Evolutionary conservation across 2,888 invertebrate genomes (phyloP).

Genomic region (Caenorhabditis sp.): DNA sequence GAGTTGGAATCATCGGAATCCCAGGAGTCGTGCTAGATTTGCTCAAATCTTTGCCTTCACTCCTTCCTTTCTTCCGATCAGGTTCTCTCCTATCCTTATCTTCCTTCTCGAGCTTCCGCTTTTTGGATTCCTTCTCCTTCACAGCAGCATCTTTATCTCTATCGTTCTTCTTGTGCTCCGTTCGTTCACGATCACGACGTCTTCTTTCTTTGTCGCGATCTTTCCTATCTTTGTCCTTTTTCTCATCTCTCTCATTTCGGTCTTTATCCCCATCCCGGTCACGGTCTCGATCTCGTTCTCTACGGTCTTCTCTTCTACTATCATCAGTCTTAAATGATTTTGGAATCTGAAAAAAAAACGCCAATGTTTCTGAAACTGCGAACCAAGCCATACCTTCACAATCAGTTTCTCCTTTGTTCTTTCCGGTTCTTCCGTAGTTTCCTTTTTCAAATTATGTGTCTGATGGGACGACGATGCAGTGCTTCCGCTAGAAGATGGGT

Average conservation of each 20-base stretch:
- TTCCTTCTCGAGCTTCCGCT: constrained; percentile 43
- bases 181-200: constrained; percentile 40
- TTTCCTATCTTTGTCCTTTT: constrained; percentile 48
- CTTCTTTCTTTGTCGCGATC: constrained; percentile 32
- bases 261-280: constrained; percentile 36
- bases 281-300: constrained; percentile 46
- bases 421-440: constrained; percentile 16
- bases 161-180: constrained; percentile 31
- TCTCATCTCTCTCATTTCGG: constrained; percentile 31
- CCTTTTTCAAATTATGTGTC: constrained; percentile 22
- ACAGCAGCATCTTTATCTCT: constrained; percentile 6
- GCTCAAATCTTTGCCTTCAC: constrained; percentile 24
- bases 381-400: constrained; percentile 51
- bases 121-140: constrained; percentile 50
- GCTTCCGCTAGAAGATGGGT: constrained; percentile 5
- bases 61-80: constrained; percentile 56
- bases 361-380: neutral
- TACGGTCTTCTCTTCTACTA: constrained; percentile 33
- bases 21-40: constrained; percentile 24
- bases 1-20: constrained; percentile 43
- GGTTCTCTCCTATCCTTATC: constrained; percentile 58
- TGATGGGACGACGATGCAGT: neutral
- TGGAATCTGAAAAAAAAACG: constrained; percentile 49
- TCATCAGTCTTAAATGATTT: constrained; percentile 42
- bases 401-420: constrained; percentile 40